Base-by-base conservation (phyloP, 2,888 invertebrate species). In the Tetropium fuscum region DNA sequence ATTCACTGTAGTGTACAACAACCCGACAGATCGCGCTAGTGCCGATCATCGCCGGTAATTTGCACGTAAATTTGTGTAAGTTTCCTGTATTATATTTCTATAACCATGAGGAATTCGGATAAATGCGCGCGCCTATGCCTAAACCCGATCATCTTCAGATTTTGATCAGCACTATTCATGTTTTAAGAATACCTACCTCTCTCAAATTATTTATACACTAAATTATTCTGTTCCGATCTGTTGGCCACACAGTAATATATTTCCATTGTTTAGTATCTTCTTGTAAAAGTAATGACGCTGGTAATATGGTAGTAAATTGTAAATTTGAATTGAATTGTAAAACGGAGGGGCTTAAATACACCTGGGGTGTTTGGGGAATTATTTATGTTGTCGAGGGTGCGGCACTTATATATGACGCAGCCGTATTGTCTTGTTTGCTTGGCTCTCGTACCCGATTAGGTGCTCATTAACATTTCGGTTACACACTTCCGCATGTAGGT, bases 271-370 rank as follows among this genome's bases (percentile, higher is more conserved):
- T 48, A 48, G 27, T 27, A 11, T 1, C 36, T 19, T 48, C 36
- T 36, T 13, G 48, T 36, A 20, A 3, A 20, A 22, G 20, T 48
- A 48, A 48, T 22, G 48, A 48, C 13, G 36, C 48, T 36, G 38
- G 11, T 36, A 48, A 36, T 48, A 15, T 16, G 48, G 20, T 13
- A 20, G 32, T 34, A 34, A 48, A 34, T 19, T 13, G 8, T 36
- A 10, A 19, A 48, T 48, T 48, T 48, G 38, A 48, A 48, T 48
- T 48, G 48, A 48, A 48, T 48, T 34, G 48, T 48, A 48, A 48
- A 34, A 25, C 15, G 7, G 15, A 20, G 38, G 36, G 48, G 15
- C 36, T 15, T 38, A 27, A 16, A 22, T 27, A 27, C 44, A 44
- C 36, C 48, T 36, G 48, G 36, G 48, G 48, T 38, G 36, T 36